phyloP scores from a whole-genome alignment of 2,888 invertebrate species.

The Papilio demoleus region DNA sequence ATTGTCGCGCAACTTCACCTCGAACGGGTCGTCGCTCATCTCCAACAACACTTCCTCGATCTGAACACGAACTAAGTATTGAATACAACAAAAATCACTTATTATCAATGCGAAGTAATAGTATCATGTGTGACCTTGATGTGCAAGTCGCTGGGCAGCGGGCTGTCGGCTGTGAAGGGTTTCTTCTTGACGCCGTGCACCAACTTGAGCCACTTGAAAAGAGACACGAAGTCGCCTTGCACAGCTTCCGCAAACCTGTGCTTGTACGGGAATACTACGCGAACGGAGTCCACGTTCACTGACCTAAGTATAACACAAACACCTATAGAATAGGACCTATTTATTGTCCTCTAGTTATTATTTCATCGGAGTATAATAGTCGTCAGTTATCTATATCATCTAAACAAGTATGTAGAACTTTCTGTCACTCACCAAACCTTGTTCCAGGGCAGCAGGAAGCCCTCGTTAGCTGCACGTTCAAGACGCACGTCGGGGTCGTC shows the following conservation, averaged over 20 bases:
- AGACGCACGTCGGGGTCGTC: conserved; percentile 86
- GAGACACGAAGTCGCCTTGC: conserved; percentile 94
- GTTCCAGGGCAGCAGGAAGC: conserved; percentile 88
- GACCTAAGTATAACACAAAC: conserved; percentile 62
- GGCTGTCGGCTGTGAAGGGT: conserved; percentile 87
- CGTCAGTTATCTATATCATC: no score
- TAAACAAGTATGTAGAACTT: no score
- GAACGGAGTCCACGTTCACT: conserved; percentile 85
- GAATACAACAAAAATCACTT: not conserved
- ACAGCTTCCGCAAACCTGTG: conserved; percentile 94
- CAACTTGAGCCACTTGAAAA: conserved; percentile 96
- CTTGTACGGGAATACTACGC: conserved; percentile 92
- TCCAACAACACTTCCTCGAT: conserved; percentile 94
- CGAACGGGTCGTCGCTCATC: conserved; percentile 99
- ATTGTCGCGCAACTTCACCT: conserved; percentile 97
- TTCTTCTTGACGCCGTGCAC: conserved; percentile 89
- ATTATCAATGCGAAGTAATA: not conserved
- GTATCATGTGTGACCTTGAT: conserved; percentile 87
- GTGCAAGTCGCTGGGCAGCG: conserved; percentile 93
- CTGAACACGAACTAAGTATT: conserved; percentile 66
- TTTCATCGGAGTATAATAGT: no score
- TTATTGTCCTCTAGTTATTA: not conserved
- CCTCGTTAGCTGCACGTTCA: conserved; percentile 90
- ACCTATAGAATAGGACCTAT: not conserved
- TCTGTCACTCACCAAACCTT: conserved; percentile 84